A percentile compares a stretch with the other conserved stretches of the same genome.
phyloP scores from a whole-genome alignment of 2,113 vertebrate genomes.

The Falcunculus frontatus region DNA sequence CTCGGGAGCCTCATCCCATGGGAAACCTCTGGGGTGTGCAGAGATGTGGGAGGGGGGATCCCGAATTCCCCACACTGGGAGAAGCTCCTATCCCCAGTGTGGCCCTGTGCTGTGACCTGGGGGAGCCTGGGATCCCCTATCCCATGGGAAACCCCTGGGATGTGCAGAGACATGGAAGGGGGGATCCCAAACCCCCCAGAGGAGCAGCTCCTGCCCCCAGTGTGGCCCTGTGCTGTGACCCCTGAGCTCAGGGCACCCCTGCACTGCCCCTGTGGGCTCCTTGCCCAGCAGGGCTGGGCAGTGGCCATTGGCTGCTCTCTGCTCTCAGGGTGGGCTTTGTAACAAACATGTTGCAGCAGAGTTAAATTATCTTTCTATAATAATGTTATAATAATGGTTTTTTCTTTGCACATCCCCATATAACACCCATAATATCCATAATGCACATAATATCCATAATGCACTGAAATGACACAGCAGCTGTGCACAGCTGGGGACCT shows the following conservation, averaged over 20 bases:
- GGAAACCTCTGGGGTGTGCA: not conserved
- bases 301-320: not conserved
- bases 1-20: not conserved
- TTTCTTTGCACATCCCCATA: not conserved
- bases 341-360: not conserved
- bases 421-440: rapidly evolving
- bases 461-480: rapidly evolving
- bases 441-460: rapidly evolving
- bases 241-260: not conserved
- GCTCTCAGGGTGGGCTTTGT: not conserved
- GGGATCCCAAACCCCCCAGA: not conserved
- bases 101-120: not conserved
- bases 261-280: not conserved
- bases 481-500: not conserved
- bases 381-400: not conserved
- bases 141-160: not conserved
- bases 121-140: not conserved
- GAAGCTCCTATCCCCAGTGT: not conserved
- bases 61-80: not conserved
- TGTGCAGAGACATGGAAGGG: not conserved
- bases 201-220: too few species aligned
- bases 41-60: rapidly evolving
- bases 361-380: not conserved
- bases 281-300: not conserved
- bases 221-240: not conserved